Evolutionary conservation across 1,140 invertebrate species (phyloP).

Genomic region (Liolophura sinensis): DNA sequence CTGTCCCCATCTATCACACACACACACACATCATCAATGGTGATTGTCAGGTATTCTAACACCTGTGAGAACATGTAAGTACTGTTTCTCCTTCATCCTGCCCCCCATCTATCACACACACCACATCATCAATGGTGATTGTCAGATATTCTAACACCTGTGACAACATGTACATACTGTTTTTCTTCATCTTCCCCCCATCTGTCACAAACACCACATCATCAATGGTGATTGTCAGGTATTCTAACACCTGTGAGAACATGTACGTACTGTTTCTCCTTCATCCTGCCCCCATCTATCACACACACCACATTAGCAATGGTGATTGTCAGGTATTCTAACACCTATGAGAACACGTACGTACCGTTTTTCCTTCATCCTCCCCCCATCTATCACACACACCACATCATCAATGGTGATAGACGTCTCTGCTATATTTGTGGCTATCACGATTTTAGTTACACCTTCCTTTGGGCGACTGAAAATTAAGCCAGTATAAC

Average conservation of each 20-base stretch:
- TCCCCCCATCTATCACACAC: slow-evolving; percentile 82
- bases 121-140: slow-evolving; percentile 89
- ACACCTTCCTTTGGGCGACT: slow-evolving; percentile 49
- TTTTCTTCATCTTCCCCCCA: no score
- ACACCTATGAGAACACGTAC: slow-evolving; percentile 4
- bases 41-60: no score
- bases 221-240: slow-evolving; percentile 80
- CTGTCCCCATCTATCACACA: slow-evolving; percentile 83
- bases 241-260: no score
- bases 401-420: slow-evolving; percentile 92
- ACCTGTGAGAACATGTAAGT: slow-evolving; percentile 15
- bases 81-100: slow-evolving; percentile 68
- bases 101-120: slow-evolving; percentile 85
- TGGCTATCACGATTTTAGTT: slow-evolving; percentile 60
- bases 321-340: no score
- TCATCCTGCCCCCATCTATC: slow-evolving; percentile 78
- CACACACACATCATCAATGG: slow-evolving; percentile 88
- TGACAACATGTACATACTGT: no score
- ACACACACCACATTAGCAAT: slow-evolving; percentile 90
- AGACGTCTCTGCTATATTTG: slow-evolving; percentile 62
- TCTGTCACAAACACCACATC: slow-evolving; percentile 88
- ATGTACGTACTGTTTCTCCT: no score
- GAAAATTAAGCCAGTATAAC: slow-evolving; percentile 19
- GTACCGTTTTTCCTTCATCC: slow-evolving; percentile 66
- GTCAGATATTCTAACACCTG: slow-evolving; percentile 62